Evolutionary conservation across 2,888 invertebrate species (phyloP).

Genomic region (Pilophorus perplexus): DNA sequence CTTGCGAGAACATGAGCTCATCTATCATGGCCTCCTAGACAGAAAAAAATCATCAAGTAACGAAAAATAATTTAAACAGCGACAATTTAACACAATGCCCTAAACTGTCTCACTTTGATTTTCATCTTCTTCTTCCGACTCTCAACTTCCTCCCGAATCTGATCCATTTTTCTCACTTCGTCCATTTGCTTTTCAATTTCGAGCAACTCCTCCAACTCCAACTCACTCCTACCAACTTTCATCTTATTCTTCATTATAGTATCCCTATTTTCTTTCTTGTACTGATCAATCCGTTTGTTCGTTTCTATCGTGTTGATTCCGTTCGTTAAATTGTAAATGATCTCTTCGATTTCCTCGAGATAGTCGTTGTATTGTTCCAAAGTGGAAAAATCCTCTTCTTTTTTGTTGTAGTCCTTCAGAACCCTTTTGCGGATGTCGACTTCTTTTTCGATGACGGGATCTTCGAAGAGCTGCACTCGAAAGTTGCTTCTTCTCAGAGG

Average conservation of each 20-base stretch:
- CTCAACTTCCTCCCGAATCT: conserved; percentile 60
- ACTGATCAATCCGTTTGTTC: conserved; percentile 85
- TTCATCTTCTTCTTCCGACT: conserved; percentile 76
- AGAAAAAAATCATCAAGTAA: too few species aligned
- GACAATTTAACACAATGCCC: too few species aligned
- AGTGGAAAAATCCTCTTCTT: conserved; percentile 85
- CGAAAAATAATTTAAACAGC: too few species aligned
- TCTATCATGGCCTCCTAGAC: conserved; percentile 86
- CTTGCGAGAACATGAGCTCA: conserved; percentile 89
- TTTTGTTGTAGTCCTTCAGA: conserved; percentile 88
- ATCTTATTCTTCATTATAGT: conserved; percentile 76
- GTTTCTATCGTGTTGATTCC: conserved; percentile 85
- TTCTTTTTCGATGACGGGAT: conserved; percentile 94
- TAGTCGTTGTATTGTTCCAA: conserved; percentile 91
- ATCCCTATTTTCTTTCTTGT: conserved; percentile 86
- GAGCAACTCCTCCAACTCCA: conserved; percentile 79
- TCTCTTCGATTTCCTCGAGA: conserved; percentile 88
- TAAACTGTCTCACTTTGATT: too few species aligned
- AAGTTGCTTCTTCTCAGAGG: conserved; percentile 85
- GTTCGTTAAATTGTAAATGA: conserved; percentile 86
- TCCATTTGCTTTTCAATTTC: conserved; percentile 78
- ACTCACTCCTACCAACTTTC: conserved; percentile 66
- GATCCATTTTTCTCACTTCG: conserved; percentile 68
- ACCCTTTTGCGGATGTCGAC: conserved; percentile 89
- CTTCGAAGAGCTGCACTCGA: conserved; percentile 93